Conservation (phyloP, 92 coral and sea anemone species). For the Epizoanthus stellaris region DNA sequence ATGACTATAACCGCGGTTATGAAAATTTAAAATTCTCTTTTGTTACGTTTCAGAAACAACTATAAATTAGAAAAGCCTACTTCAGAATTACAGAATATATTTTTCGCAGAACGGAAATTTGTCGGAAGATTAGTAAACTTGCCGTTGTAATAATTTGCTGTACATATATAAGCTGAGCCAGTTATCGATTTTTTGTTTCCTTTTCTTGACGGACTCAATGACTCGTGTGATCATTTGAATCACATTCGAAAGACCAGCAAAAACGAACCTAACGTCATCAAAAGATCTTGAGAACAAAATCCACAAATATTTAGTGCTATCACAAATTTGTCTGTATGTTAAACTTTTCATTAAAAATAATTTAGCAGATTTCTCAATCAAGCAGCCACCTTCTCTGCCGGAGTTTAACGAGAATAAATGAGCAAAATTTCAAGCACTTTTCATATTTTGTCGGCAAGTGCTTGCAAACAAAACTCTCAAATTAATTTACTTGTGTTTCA, state of each 20-base stretch:
- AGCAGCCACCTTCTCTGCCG: neutral
- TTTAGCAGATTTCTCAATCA: neutral
- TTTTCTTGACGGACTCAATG: no score
- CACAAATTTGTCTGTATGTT: neutral
- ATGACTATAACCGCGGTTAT: neutral
- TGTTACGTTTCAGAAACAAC: neutral
- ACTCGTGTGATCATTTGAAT: no score
- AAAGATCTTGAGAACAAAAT: neutral
- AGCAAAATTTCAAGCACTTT: neutral
- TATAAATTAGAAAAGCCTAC: neutral
- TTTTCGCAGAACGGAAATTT: conserved; percentile 17
- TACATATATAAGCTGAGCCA: neutral
- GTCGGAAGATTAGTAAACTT: conserved; percentile 15
- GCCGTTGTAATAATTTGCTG: neutral
- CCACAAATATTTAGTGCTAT: neutral
- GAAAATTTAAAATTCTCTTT: neutral
- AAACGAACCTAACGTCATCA: neutral
- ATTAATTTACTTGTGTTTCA: conserved; percentile 45
- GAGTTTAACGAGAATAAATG: conserved; percentile 4
- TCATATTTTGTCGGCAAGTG: conserved; percentile 42
- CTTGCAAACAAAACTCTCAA: conserved; percentile 41
- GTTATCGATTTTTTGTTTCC: neutral
- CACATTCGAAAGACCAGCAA: neutral
- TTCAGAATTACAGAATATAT: neutral
- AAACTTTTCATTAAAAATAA: neutral